These are phyloP conservation scores for Oryzias sinensis DNA, from an alignment of 2,797 vertebrate species.

Conservation along the genomic window DNA sequence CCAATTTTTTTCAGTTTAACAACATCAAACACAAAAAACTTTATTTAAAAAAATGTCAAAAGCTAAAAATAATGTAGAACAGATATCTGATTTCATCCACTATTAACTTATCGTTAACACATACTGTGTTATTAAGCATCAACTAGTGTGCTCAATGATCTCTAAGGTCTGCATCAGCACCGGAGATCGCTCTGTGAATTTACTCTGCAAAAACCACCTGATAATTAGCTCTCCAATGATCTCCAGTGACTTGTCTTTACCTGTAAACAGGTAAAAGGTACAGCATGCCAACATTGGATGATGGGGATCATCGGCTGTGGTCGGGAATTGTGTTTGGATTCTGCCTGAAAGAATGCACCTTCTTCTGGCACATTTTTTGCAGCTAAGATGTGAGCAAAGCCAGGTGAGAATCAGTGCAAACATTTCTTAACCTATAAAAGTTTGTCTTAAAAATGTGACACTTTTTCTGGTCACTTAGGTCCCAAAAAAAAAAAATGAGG, in stretches of 20 bases:
- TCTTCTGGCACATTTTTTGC: conserved; percentile 61
- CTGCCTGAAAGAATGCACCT: conserved; percentile 48
- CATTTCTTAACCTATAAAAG: background rate
- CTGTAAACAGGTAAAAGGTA: conserved; percentile 41
- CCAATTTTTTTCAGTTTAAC: no score
- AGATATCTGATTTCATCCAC: no score
- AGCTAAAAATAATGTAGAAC: no score
- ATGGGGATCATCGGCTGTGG: conserved; percentile 31
- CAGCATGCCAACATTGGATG: conserved; percentile 34
- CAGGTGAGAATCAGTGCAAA: conserved; percentile 8
- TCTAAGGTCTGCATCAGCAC: no score
- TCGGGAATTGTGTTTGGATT: conserved; percentile 53
- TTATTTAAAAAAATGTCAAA: no score
- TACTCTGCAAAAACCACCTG: conserved; percentile 41
- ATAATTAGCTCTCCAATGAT: conserved; percentile 45
- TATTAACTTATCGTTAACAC: no score
- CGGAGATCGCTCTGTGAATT: conserved; percentile 12
- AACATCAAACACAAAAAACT: no score
- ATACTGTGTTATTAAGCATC: no score
- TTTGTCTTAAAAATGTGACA: conserved; percentile 55
- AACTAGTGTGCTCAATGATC: no score
- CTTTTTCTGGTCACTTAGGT: conserved; percentile 31
- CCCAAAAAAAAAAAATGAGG: conserved; percentile 4
- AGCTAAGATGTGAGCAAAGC: conserved; percentile 41
- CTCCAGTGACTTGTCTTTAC: conserved; percentile 41